These are phyloP conservation scores for Tortrix viridana DNA, from an alignment of 2,888 invertebrate genomes.

Conservation along the genomic window DNA sequence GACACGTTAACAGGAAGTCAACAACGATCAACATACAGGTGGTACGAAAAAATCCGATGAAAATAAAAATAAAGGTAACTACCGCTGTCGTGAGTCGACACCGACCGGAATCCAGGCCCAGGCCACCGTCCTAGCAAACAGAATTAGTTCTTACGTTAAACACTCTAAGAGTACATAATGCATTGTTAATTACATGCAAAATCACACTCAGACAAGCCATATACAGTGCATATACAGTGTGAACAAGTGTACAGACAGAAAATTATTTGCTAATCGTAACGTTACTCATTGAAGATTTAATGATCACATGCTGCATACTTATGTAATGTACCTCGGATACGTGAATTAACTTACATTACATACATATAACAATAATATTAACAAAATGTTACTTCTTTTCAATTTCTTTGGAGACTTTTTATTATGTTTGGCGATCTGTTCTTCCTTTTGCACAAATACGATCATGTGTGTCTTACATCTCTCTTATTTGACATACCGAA, in stretches of 20 bases:
- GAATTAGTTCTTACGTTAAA: constrained; percentile 59
- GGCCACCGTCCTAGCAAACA: constrained; percentile 75
- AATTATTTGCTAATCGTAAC: constrained; percentile 12
- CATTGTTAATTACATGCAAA: constrained; percentile 46
- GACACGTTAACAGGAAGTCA: background rate
- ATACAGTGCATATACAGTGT: constrained; percentile 9
- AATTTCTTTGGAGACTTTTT: too few relatives aligned
- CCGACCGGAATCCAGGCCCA: constrained; percentile 74
- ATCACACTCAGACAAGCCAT: constrained; percentile 24
- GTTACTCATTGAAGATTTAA: background rate
- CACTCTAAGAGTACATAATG: constrained; percentile 39
- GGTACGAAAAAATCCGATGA: constrained; percentile 40
- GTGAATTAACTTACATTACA: too few relatives aligned
- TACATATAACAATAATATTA: too few relatives aligned
- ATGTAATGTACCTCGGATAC: too few relatives aligned
- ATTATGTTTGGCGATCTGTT: too few relatives aligned
- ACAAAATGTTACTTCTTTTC: too few relatives aligned
- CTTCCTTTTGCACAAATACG: too few relatives aligned
- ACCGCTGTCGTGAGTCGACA: constrained; percentile 70
- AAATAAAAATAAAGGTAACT: constrained; percentile 53
- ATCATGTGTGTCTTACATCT: too few relatives aligned
- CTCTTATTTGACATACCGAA: too few relatives aligned
- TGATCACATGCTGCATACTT: background rate
- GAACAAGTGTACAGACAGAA: constrained; percentile 22
- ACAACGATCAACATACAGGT: background rate